Conservation (phyloP, 2,797 vertebrate genomes). For the Danio tinwini region DNA sequence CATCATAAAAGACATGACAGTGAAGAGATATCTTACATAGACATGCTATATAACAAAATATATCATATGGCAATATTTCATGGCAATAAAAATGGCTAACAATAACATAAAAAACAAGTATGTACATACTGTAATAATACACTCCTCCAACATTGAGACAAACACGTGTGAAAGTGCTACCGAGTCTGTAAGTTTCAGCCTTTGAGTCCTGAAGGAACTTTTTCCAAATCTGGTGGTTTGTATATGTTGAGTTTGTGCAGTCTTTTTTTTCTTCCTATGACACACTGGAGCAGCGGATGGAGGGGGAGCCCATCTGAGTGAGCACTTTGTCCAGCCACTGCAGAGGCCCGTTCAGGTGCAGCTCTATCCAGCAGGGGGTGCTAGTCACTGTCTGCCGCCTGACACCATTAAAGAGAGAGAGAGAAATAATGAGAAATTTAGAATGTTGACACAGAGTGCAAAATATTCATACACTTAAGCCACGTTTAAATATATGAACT, state of each 20-base stretch:
- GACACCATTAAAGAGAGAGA: slow-evolving; percentile 4
- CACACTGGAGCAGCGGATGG: slow-evolving; percentile 95
- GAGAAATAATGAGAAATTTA: background rate
- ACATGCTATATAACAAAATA: slow-evolving; percentile 49
- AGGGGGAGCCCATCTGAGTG: slow-evolving; percentile 97
- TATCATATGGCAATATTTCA: slow-evolving; percentile 48
- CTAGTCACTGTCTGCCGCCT: slow-evolving; percentile 99
- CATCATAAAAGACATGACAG: slow-evolving; percentile 17
- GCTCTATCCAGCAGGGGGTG: slow-evolving; percentile 99
- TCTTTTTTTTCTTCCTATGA: slow-evolving; percentile 73
- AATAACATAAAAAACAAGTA: slow-evolving; percentile 53
- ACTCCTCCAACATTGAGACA: slow-evolving; percentile 70
- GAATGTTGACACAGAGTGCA: background rate
- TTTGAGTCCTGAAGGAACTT: slow-evolving; percentile 38
- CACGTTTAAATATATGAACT: background rate
- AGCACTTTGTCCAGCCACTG: slow-evolving; percentile 99
- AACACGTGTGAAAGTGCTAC: slow-evolving; percentile 73
- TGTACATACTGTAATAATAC: slow-evolving; percentile 70
- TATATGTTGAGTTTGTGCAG: slow-evolving; percentile 52
- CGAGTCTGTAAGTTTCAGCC: slow-evolving; percentile 56
- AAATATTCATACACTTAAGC: background rate
- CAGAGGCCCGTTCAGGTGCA: slow-evolving; percentile 96
- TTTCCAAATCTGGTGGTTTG: slow-evolving; percentile 43
- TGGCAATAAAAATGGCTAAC: slow-evolving; percentile 58
- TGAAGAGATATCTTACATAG: slow-evolving; percentile 29